Conservation (phyloP, 2,797 vertebrate species). For the Betta splendens region DNA sequence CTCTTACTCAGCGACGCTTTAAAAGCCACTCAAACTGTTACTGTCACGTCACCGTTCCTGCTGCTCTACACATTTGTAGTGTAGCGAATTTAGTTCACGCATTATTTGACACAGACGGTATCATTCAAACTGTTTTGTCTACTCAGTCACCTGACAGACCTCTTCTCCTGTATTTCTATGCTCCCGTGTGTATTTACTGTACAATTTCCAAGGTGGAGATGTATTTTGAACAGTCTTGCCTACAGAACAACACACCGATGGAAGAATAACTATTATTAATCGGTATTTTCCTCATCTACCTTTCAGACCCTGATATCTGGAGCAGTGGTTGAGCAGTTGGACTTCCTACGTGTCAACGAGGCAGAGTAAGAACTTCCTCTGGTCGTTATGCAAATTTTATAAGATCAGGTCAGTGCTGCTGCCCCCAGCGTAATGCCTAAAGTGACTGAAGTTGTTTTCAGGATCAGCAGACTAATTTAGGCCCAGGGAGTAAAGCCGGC, state of each 20-base stretch:
- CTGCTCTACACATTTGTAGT: constrained; percentile 35
- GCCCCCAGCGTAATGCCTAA: neutral
- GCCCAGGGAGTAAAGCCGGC: neutral
- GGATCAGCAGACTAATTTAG: neutral
- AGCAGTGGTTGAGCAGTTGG: constrained; percentile 94
- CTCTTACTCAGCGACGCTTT: constrained; percentile 31
- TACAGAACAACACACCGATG: neutral
- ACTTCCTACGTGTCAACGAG: constrained; percentile 94
- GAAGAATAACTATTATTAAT: constrained; percentile 1
- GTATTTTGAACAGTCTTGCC: no score
- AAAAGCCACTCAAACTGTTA: constrained; percentile 26
- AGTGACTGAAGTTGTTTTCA: constrained; percentile 1
- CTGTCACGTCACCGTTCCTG: constrained; percentile 4
- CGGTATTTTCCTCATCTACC: constrained; percentile 5
- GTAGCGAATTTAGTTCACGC: constrained; percentile 1
- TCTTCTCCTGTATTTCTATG: constrained; percentile 1
- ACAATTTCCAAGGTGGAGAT: no score
- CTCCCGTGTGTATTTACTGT: neutral
- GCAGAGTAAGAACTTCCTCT: constrained; percentile 84
- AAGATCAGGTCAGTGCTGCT: neutral
- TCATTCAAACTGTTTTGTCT: constrained; percentile 36
- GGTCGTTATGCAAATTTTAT: constrained; percentile 13
- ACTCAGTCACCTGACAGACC: neutral
- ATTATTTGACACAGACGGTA: constrained; percentile 22
- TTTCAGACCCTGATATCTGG: constrained; percentile 95